Evolutionary conservation across 2,797 vertebrate species (phyloP).

Genomic region (Protosalanx chinensis): DNA sequence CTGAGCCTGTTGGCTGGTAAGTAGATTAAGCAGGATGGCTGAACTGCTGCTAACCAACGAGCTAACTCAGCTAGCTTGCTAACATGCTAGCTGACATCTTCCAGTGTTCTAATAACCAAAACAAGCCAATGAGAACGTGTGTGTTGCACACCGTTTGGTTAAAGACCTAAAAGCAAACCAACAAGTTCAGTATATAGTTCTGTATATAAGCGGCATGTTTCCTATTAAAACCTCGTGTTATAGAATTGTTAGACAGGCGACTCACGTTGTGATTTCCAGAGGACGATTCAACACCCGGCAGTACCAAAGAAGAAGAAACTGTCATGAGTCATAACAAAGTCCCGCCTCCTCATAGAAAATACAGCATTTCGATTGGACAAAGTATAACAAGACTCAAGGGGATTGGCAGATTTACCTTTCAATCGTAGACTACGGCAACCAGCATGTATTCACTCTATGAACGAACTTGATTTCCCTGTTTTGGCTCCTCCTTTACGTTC

Average conservation of each 20-base stretch:
- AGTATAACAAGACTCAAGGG: rapidly evolving
- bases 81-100: not conserved
- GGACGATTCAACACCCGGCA: slow-evolving; percentile 49
- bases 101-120: not conserved
- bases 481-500: not conserved
- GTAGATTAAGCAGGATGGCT: not conserved
- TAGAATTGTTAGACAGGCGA: slow-evolving; percentile 6
- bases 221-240: slow-evolving; percentile 9
- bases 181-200: not conserved
- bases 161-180: not conserved
- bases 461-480: rapidly evolving
- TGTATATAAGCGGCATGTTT: not conserved
- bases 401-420: slow-evolving; percentile 38
- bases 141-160: not conserved
- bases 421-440: not conserved
- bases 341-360: slow-evolving; percentile 30
- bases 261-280: slow-evolving; percentile 72
- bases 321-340: not conserved
- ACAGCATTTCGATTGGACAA: slow-evolving; percentile 44
- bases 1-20: not conserved
- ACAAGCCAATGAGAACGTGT: not conserved
- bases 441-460: not conserved
- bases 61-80: slow-evolving; percentile 23
- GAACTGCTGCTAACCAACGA: slow-evolving; percentile 32
- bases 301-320: slow-evolving; percentile 39